Evolutionary conservation across 2,888 invertebrate genomes (phyloP).

Genomic region (Sclerodermus sp.): DNA sequence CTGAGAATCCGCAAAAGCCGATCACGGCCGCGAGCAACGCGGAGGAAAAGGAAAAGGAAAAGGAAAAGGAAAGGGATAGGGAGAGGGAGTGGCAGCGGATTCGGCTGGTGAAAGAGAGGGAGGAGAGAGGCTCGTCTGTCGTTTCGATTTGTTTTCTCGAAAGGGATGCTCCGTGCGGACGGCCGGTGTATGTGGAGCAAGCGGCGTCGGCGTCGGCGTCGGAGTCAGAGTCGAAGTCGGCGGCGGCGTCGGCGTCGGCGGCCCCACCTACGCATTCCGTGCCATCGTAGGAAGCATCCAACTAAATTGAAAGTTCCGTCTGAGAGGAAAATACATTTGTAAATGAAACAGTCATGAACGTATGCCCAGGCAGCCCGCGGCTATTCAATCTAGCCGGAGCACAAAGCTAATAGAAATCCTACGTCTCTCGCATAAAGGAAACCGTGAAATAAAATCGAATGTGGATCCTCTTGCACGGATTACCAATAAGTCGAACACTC

Average conservation of each 20-base stretch:
- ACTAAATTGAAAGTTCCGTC: constrained; percentile 54
- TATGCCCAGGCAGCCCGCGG: constrained; percentile 43
- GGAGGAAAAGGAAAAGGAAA: background rate
- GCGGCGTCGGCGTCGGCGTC: background rate
- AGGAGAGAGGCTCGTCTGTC: constrained; percentile 16
- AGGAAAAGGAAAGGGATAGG: background rate
- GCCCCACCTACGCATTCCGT: constrained; percentile 24
- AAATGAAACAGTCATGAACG: constrained; percentile 55
- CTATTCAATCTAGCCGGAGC: constrained; percentile 48
- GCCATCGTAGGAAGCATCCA: constrained; percentile 43
- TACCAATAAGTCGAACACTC: constrained; percentile 34
- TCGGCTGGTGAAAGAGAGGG: background rate
- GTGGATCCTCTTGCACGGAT: constrained; percentile 35
- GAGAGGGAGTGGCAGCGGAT: no score
- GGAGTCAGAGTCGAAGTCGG: background rate
- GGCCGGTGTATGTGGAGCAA: no score
- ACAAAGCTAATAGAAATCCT: constrained; percentile 51
- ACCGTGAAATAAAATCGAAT: constrained; percentile 48
- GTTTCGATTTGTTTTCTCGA: constrained; percentile 30
- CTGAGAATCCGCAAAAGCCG: constrained; percentile 4
- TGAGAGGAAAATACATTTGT: constrained; percentile 54
- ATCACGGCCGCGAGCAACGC: background rate
- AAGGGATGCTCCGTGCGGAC: constrained; percentile 22
- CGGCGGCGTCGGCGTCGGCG: constrained; percentile 1
- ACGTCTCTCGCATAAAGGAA: constrained; percentile 49